These are phyloP conservation scores for Heterochromis multidens DNA, from an alignment of 2,113 vertebrate genomes.

Conservation along the genomic window DNA sequence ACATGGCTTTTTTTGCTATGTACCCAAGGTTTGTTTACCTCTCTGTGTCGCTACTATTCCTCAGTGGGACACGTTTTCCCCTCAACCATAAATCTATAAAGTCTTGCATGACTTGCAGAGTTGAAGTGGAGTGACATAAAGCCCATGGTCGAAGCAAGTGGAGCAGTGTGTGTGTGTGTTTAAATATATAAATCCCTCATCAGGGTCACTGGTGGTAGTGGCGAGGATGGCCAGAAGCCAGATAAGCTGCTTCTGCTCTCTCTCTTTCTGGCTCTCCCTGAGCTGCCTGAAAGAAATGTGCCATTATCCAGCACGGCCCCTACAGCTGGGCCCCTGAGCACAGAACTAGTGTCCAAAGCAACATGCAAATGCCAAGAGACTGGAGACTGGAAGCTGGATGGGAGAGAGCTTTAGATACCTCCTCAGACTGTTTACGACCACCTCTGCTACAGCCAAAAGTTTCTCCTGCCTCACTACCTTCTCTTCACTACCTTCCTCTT, in stretches of 20 bases:
- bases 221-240: constrained; percentile 61
- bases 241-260: constrained; percentile 33
- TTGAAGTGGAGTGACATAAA: neutral
- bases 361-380: constrained; percentile 41
- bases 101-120: constrained; percentile 22
- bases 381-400: constrained; percentile 30
- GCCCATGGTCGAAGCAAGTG: constrained; percentile 6
- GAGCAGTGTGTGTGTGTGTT: constrained; percentile 32
- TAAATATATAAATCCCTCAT: constrained; percentile 62
- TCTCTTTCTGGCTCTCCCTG: neutral
- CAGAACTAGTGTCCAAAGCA: constrained; percentile 40
- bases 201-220: constrained; percentile 46
- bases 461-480: neutral
- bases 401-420: constrained; percentile 12
- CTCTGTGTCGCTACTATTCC: constrained; percentile 32
- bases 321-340: constrained; percentile 18
- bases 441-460: constrained; percentile 2
- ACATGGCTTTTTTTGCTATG: neutral
- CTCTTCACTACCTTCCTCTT: constrained; percentile 6
- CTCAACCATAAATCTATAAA: constrained; percentile 25
- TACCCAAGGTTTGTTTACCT: constrained; percentile 46
- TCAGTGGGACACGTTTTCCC: constrained; percentile 34
- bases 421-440: constrained; percentile 37
- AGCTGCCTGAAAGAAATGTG: constrained; percentile 57
- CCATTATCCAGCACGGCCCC: constrained; percentile 54